Percentiles rank a stretch among this genome's conserved stretches.
Evolutionary conservation across 2,113 vertebrate species (phyloP).

Genomic region (Grammomys surdaster): DNA sequence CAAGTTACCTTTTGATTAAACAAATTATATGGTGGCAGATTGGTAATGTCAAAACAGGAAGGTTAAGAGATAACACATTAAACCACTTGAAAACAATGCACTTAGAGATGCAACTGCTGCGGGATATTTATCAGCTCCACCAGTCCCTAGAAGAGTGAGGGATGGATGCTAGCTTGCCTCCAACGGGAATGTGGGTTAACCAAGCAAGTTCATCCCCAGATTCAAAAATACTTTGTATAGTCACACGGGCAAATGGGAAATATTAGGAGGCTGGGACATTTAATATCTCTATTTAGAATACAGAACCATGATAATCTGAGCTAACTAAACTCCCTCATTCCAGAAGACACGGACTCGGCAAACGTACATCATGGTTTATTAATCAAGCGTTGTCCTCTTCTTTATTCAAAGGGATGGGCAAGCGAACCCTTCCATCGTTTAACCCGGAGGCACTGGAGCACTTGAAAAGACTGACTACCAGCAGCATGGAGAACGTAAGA

Average conservation of each 20-base stretch:
- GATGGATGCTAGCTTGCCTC: constrained; percentile 1
- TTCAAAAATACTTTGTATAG: constrained; percentile 58
- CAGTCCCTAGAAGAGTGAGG: constrained; percentile 63
- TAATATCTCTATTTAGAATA: constrained; percentile 34
- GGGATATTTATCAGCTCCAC: constrained; percentile 43
- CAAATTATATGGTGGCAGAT: constrained; percentile 64
- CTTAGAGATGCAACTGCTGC: constrained; percentile 10
- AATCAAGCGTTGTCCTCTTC: constrained; percentile 47
- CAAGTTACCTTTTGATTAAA: constrained; percentile 63
- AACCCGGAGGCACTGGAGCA: constrained; percentile 53
- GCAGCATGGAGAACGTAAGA: constrained; percentile 37
- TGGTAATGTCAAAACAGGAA: constrained; percentile 12
- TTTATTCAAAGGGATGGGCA: constrained; percentile 56
- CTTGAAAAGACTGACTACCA: constrained; percentile 11
- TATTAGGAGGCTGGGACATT: not conserved
- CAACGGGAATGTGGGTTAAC: constrained; percentile 47
- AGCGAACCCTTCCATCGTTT: constrained; percentile 10
- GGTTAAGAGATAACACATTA: constrained; percentile 17
- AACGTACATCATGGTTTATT: constrained; percentile 8
- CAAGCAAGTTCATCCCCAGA: constrained; percentile 53
- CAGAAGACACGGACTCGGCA: constrained; percentile 14
- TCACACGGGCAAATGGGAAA: constrained; percentile 36
- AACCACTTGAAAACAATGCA: constrained; percentile 65
- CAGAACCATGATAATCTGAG: constrained; percentile 68
- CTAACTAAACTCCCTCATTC: constrained; percentile 51